Evolutionary conservation across 2,113 vertebrate genomes (phyloP), one percentile per base, ranked within the genome.

Genomic region (Lanius collurio): DNA sequence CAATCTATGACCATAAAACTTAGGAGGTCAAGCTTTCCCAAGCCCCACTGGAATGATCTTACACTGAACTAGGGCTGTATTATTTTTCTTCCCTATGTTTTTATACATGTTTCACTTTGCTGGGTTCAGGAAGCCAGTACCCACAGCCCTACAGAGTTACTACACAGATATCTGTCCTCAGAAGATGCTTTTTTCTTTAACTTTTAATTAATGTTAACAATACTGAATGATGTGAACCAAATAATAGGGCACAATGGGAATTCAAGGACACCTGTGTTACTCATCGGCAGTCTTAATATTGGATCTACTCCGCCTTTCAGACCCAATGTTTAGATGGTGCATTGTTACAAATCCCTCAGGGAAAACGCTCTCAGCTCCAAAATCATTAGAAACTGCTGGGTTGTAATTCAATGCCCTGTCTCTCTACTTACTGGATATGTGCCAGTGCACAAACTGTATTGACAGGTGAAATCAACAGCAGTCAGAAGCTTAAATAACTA

Each of bases 251-350:
- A 13, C 50, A 21, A 22, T 17, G 42, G 23, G 17, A 77, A 77
- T 55, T 37, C 69, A 35, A 49, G 75, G 47, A 21, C 19, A 44
- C 10, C 47, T 47, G 12, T 30, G 24, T 79, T 80, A 73, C 78
- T 90, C 50, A n/a, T 2, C 60, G 30, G 37, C 20, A 81, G 33
- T 15, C 28, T 30, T 52, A 82, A 64, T n/a, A 62, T 14, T 65
- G 11, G 0, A 8, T 15, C 33, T 67, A 9, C 16, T 71, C 47
- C 0, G 1, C 49, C 6, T 9, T 11, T 53, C 92, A 92, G 55
- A 27, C 11, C 46, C 44, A 21, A 39, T 15, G 63, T 35, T 74
- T 42, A 69, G 47, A 55, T 24, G 71, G 28, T 30, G 33, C 42
- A 16, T 14, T 59, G 65, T 47, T 84, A 47, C 13, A 80, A 77